These are phyloP conservation scores for Ploceus nigricollis DNA, from an alignment of 2,113 vertebrate species.

Conservation along the genomic window DNA sequence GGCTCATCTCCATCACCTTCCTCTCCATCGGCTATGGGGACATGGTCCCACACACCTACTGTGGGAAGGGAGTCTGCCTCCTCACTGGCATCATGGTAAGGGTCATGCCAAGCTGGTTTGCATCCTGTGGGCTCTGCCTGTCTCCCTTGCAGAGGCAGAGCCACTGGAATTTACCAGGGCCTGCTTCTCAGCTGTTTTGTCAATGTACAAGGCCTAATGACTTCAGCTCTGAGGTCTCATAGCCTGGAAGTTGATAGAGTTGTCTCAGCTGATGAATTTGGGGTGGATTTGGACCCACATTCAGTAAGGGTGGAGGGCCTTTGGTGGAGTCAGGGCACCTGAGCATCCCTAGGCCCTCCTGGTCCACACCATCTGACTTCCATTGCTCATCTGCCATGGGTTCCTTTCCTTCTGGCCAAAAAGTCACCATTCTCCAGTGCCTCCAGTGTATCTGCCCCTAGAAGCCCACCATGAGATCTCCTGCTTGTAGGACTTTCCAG, in stretches of 20 bases:
- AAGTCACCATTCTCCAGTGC: not conserved
- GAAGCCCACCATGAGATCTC: rapidly evolving
- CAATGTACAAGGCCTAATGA: rapidly evolving
- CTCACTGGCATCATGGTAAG: constrained; percentile 98
- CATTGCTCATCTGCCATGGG: not conserved
- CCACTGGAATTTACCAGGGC: rapidly evolving
- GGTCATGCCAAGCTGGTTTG: not conserved
- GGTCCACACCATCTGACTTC: not conserved
- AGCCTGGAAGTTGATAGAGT: not conserved
- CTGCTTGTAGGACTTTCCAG: not conserved
- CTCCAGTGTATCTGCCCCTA: not conserved
- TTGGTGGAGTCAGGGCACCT: not conserved
- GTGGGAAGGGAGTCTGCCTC: constrained; percentile 96
- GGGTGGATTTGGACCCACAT: rapidly evolving
- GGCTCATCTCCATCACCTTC: constrained; percentile 99
- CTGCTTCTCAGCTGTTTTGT: not conserved
- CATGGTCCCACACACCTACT: constrained; percentile 98
- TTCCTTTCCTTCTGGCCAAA: not conserved
- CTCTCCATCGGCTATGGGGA: constrained; percentile 97
- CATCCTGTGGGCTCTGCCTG: not conserved
- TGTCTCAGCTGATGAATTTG: not conserved
- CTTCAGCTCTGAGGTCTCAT: not conserved
- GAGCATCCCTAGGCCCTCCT: not conserved
- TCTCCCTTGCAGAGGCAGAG: rapidly evolving
- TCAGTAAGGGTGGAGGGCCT: not conserved